Evolutionary conservation across 2,888 invertebrate species (phyloP).

Genomic region (Drosophila mercatorum): DNA sequence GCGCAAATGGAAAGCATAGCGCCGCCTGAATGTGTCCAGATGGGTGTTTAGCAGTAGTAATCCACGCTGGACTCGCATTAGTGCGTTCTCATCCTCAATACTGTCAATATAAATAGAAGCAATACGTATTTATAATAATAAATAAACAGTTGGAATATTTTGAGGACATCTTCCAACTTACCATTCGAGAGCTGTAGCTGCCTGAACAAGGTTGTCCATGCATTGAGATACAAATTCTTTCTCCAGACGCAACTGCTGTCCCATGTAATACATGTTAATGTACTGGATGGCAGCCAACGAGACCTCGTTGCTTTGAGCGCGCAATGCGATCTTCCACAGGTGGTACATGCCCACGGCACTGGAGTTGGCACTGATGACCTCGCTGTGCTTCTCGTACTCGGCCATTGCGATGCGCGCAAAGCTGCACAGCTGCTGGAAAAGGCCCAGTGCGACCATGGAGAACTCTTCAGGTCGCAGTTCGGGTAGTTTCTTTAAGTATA

Average conservation of each 20-base stretch:
- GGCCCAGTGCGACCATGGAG: slow-evolving; percentile 95
- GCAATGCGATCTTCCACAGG: slow-evolving; percentile 96
- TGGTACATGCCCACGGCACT: slow-evolving; percentile 96
- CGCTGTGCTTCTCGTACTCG: slow-evolving; percentile 86
- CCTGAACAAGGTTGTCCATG: slow-evolving; percentile 95
- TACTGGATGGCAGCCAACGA: slow-evolving; percentile 98
- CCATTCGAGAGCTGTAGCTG: slow-evolving; percentile 89
- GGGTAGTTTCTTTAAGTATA: slow-evolving; percentile 95
- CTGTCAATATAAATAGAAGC: slow-evolving; percentile 44
- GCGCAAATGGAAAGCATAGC: slow-evolving; percentile 94
- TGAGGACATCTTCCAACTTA: slow-evolving; percentile 35
- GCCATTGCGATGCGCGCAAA: slow-evolving; percentile 92
- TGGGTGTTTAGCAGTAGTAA: slow-evolving; percentile 95
- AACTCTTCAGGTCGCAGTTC: slow-evolving; percentile 94
- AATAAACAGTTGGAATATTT: no score
- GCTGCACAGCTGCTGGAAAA: slow-evolving; percentile 96
- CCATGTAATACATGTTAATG: slow-evolving; percentile 97
- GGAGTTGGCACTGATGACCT: slow-evolving; percentile 80
- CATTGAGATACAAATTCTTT: slow-evolving; percentile 97
- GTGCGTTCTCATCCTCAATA: slow-evolving; percentile 88
- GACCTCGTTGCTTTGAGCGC: slow-evolving; percentile 96
- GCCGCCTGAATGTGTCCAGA: slow-evolving; percentile 94
- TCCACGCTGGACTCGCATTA: slow-evolving; percentile 96
- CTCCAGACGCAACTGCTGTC: slow-evolving; percentile 94
- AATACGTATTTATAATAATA: background rate